Evolutionary conservation across 2,113 vertebrate genomes (phyloP).

Genomic region (Anarhynchus alexandrinus): DNA sequence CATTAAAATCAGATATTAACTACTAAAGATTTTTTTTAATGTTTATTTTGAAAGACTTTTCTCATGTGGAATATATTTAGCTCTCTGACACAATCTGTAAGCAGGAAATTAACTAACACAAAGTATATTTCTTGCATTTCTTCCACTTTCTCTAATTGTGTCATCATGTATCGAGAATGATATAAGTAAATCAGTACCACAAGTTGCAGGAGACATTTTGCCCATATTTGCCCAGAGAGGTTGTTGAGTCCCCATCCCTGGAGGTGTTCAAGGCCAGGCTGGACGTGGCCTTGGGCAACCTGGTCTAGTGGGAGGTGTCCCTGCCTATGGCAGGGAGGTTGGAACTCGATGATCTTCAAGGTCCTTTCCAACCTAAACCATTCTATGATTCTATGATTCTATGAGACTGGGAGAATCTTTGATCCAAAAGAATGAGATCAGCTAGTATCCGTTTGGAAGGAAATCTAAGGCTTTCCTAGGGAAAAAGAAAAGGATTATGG

Average conservation of each 20-base stretch:
- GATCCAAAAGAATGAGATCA: not conserved
- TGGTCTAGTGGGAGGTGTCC: too few species aligned
- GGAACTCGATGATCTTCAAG: too few species aligned
- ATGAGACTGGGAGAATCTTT: not conserved
- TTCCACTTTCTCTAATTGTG: not conserved
- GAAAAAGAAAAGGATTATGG: not conserved
- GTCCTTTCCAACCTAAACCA: too few species aligned
- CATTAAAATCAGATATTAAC: not conserved
- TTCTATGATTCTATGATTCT: too few species aligned
- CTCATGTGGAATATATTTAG: not conserved
- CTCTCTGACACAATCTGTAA: not conserved
- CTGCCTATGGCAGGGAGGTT: too few species aligned
- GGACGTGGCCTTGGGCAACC: too few species aligned
- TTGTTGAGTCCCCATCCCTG: too few species aligned
- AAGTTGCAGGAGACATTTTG: not conserved
- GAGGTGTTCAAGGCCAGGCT: too few species aligned
- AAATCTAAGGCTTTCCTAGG: not conserved
- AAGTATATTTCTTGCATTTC: not conserved
- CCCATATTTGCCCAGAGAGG: too few species aligned
- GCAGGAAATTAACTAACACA: not conserved
- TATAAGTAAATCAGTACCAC: not conserved
- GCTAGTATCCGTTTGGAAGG: not conserved
- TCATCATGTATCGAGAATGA: not conserved
- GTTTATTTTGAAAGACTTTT: not conserved
- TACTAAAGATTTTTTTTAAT: not conserved